Percentiles rank a stretch among this genome's conserved stretches.
These are phyloP conservation scores for Drosophila lutescens DNA, from an alignment of 2,888 invertebrate species.

Conservation along the genomic window DNA sequence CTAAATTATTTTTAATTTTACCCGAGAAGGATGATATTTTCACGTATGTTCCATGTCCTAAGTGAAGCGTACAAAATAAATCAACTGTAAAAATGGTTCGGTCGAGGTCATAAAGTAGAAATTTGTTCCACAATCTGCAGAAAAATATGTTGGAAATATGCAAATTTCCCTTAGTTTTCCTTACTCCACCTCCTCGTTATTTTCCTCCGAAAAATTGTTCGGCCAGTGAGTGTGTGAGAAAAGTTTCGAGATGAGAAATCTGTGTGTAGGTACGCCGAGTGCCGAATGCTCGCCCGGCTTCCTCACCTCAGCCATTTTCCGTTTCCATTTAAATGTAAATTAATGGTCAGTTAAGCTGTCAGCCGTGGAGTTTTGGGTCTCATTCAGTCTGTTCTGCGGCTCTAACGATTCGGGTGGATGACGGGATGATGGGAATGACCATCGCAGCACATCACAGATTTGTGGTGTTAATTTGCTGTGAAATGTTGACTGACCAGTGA, in stretches of 20 bases:
- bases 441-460: conserved; percentile 51
- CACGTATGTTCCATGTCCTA: background rate
- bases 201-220: conserved; percentile 24
- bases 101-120: conserved; percentile 36
- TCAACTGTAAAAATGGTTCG: conserved; percentile 64
- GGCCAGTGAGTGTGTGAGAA: conserved; percentile 32
- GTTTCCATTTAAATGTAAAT: conserved; percentile 77
- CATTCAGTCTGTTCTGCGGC: conserved; percentile 38
- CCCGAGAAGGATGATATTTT: background rate
- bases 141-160: conserved; percentile 75
- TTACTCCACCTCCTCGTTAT: conserved; percentile 14
- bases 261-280: conserved; percentile 40
- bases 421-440: conserved; percentile 36
- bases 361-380: conserved; percentile 47
- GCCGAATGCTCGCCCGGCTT: conserved; percentile 22
- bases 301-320: conserved; percentile 39
- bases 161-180: conserved; percentile 54
- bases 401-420: conserved; percentile 40
- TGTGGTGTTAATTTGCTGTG: conserved; percentile 81
- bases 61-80: conserved; percentile 54
- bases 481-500: conserved; percentile 71
- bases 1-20: background rate
- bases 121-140: conserved; percentile 42
- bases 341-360: conserved; percentile 80
- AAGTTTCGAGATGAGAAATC: conserved; percentile 40